Base-by-base conservation (phyloP, 1,140 invertebrate species). In the Brachionus calyciflorus region DNA sequence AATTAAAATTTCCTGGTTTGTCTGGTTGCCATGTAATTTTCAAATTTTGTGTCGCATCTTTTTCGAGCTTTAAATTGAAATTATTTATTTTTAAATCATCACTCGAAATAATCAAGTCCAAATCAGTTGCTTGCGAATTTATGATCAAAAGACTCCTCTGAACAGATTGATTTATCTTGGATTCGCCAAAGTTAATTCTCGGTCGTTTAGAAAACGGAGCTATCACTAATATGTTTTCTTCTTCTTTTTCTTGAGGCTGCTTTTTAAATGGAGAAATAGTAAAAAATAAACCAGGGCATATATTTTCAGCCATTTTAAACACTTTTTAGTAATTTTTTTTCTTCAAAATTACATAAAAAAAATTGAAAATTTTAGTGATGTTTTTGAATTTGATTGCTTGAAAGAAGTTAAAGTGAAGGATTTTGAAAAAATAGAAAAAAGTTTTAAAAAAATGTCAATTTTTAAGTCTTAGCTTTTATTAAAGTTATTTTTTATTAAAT, bases 11-110 rank as follows among this genome's bases (percentile, higher is more conserved):
- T 48, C 48, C 65, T 2, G 65, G 40, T 70, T 26, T 46, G 7
- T 70, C 65, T 24, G 65, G 65, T 51, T 70, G 41, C 65, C 65
- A 70, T 28, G 24, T 70, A 12, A 70, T 41, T 30, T 70, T 70
- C 19, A 70, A 48, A 17, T 12, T 51, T 0, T 7, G 9, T 46
- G 12, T 70, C 41, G 14, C 19, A 14, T 19, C 44, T 17, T 48
- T 51, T 48, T 48, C 44, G 9, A 70, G n/a, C n/a, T 70, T 48
- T 2, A 70, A 51, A 19, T 46, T 9, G 5, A 70, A 19, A 48
- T 70, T 70, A n/a, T 70, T 37, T 14, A 70, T 26, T 30, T 70
- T 70, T 17, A 70, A 19, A 14, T 70, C 65, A 26, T 70, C 17
- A 24, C 24, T 48, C 19, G 65, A 19, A 12, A 70, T 24, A 48